A percentile compares a stretch with the other conserved stretches of the same genome.
These are phyloP conservation scores for Hypotaenidia philippensis DNA, from an alignment of 2,797 vertebrate species.

Conservation along the genomic window DNA sequence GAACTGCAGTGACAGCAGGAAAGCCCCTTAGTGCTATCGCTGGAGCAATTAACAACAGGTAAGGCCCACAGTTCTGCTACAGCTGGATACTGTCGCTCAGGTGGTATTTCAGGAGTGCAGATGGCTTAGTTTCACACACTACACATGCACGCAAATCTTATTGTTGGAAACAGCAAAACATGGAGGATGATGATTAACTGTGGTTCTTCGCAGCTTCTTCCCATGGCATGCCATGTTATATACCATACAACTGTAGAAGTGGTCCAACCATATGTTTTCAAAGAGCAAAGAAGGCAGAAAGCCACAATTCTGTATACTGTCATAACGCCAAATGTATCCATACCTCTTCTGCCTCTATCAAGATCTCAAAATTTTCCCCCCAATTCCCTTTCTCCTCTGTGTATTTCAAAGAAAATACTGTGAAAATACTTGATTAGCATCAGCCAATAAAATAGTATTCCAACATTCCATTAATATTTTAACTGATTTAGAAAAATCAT, in stretches of 20 bases:
- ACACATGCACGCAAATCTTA: not conserved
- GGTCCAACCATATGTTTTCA: not conserved
- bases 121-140: not conserved
- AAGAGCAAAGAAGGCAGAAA: not conserved
- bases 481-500: not conserved
- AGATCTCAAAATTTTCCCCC: not conserved
- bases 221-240: not conserved
- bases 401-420: not conserved
- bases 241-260: not conserved
- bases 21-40: not conserved
- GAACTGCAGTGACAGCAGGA: not conserved
- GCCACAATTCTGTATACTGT: not conserved
- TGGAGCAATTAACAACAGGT: not conserved
- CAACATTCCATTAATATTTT: not conserved
- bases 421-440: not conserved
- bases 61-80: not conserved
- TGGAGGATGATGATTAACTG: not conserved
- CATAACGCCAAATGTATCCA: not conserved
- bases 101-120: not conserved
- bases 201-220: not conserved
- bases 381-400: not conserved
- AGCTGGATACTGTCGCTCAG: not conserved
- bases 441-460: not conserved
- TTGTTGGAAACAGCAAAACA: not conserved
- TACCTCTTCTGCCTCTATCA: not conserved